These are phyloP conservation scores for Lagopus leucura DNA, from an alignment of 2,113 vertebrate genomes.

Conservation along the genomic window DNA sequence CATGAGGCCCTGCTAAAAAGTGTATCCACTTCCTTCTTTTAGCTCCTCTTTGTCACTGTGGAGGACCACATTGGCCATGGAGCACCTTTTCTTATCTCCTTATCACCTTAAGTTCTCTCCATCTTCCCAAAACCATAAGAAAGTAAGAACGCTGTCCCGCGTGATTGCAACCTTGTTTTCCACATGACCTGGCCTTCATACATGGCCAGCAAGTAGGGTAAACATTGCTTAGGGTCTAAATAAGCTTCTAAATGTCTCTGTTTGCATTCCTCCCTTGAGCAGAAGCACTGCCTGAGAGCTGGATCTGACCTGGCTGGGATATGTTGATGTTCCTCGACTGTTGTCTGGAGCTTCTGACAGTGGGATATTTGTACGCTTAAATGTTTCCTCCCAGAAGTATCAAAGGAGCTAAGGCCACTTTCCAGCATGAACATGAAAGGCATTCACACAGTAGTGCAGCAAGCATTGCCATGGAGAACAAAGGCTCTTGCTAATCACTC, in stretches of 20 bases:
- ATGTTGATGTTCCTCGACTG: slow-evolving; percentile 13
- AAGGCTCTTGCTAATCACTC: slow-evolving; percentile 62
- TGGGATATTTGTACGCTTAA: slow-evolving; percentile 46
- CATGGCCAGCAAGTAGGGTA: background rate
- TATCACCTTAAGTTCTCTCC: background rate
- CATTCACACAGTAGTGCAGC: background rate
- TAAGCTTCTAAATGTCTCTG: background rate
- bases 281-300: background rate
- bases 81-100: background rate
- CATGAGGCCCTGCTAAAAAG: too few relatives aligned
- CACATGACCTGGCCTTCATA: background rate
- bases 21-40: too few relatives aligned
- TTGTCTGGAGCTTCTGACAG: slow-evolving; percentile 48
- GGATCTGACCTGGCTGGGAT: background rate
- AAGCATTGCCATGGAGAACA: slow-evolving; percentile 61
- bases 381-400: slow-evolving; percentile 44
- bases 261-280: background rate
- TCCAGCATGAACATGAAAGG: slow-evolving; percentile 62
- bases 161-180: background rate
- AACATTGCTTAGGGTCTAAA: background rate
- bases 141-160: background rate
- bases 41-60: background rate
- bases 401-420: slow-evolving; percentile 60
- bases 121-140: background rate
- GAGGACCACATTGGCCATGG: background rate